Conservation (phyloP, 2,113 vertebrate genomes). For the Cathartes aura region DNA sequence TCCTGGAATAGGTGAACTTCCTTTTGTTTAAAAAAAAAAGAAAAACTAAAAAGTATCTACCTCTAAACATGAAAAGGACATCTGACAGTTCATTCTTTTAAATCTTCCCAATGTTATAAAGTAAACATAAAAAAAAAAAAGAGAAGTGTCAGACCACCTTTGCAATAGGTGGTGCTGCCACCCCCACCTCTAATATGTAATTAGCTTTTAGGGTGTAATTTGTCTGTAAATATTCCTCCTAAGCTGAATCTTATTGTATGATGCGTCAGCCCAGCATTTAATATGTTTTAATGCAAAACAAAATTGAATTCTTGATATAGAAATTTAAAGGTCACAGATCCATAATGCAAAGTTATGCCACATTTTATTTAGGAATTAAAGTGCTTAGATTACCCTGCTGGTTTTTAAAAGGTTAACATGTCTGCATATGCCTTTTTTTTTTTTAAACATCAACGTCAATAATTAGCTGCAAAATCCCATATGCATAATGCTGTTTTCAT, state of each 20-base stretch:
- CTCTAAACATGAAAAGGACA: background rate
- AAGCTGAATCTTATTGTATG: background rate
- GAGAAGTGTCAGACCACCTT: background rate
- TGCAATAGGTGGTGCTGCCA: background rate
- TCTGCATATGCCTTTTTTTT: background rate
- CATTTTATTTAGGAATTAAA: constrained; percentile 11
- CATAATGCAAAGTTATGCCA: background rate
- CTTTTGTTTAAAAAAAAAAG: background rate
- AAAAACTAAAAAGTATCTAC: background rate
- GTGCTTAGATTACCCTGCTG: background rate
- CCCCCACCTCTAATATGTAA: background rate
- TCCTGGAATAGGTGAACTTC: background rate
- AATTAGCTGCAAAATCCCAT: background rate
- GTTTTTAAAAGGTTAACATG: background rate
- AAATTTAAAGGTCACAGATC: constrained; percentile 15
- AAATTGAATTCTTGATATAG: background rate
- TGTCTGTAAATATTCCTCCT: background rate
- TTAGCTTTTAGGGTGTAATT: background rate
- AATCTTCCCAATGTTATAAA: background rate
- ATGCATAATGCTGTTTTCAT: background rate
- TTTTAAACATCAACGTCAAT: background rate
- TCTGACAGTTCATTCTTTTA: background rate
- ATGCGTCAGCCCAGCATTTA: background rate
- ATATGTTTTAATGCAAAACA: background rate
- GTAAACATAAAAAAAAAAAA: background rate